phyloP scores from a whole-genome alignment of 2,113 vertebrate genomes.

The human region GRCh38 chr1:64982501-64983000 shows the following conservation, averaged over 20 bases:
- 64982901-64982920: not conserved
- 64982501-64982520: not conserved
- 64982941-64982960: not conserved
- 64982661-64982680: not conserved
- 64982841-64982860: no score
- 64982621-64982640: not conserved
- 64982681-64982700: not conserved
- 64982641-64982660: not conserved
- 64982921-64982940: not conserved
- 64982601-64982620: not conserved
- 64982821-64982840: slow-evolving; percentile 70
- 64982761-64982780: not conserved
- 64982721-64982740: not conserved
- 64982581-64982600: not conserved
- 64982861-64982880: no score
- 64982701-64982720: not conserved
- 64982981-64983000: not conserved
- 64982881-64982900: not conserved
- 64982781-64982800: slow-evolving; percentile 74
- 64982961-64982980: no score
- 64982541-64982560: not conserved
- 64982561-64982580: not conserved
- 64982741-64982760: not conserved
- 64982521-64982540: not conserved
- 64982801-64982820: slow-evolving; percentile 83